These are phyloP conservation scores for Orchestia grillus DNA, from an alignment of 1,140 invertebrate genomes.

Conservation along the genomic window DNA sequence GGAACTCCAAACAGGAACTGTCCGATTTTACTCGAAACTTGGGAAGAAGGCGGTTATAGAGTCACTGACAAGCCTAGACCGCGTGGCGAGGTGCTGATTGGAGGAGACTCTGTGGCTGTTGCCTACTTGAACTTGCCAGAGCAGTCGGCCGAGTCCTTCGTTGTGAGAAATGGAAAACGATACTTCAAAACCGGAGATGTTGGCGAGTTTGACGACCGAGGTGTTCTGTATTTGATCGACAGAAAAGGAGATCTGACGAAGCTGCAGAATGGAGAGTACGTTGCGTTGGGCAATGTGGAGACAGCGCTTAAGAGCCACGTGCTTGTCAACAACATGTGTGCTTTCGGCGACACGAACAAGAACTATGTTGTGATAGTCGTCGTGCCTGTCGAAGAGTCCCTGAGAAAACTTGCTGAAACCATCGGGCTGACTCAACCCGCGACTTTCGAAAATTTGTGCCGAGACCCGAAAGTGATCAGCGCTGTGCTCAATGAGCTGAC, in stretches of 20 bases:
- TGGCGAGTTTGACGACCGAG: constrained; percentile 74
- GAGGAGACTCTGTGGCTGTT: constrained; percentile 86
- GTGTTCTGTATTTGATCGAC: constrained; percentile 66
- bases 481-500: constrained; percentile 68
- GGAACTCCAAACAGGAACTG: constrained; percentile 68
- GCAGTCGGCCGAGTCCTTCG: constrained; percentile 93
- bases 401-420: constrained; percentile 6
- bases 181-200: constrained; percentile 98
- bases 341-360: neutral
- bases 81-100: constrained; percentile 65
- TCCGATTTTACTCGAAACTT: constrained; percentile 69
- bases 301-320: neutral
- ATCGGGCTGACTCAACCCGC: constrained; percentile 64
- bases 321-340: constrained; percentile 34
- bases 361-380: constrained; percentile 24
- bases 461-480: constrained; percentile 69
- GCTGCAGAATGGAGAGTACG: constrained; percentile 56
- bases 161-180: constrained; percentile 81
- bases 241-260: constrained; percentile 70
- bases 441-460: constrained; percentile 70
- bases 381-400: neutral
- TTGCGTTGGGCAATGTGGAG: constrained; percentile 27
- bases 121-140: constrained; percentile 94
- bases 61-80: constrained; percentile 67
- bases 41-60: constrained; percentile 69